phyloP scores from a whole-genome alignment of 2,888 invertebrate species.

The Polylopha cassiicola region DNA sequence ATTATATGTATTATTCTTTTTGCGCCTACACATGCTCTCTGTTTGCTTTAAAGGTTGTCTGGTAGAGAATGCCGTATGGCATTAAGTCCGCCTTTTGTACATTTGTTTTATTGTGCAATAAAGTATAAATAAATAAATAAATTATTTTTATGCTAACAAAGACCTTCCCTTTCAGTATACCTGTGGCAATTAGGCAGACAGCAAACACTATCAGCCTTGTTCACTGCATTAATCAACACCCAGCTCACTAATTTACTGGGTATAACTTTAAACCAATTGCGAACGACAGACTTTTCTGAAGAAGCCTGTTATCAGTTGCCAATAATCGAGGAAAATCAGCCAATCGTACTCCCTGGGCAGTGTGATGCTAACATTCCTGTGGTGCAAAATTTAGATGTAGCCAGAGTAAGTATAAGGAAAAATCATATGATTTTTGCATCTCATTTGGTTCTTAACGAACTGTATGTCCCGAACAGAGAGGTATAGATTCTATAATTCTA shows the following conservation, averaged over 20 bases:
- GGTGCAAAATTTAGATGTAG: slow-evolving; percentile 42
- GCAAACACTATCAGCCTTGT: slow-evolving; percentile 28
- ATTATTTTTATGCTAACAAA: too few relatives aligned
- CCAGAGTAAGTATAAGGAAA: slow-evolving; percentile 37
- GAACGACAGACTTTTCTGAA: slow-evolving; percentile 37
- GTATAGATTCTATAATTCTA: too few relatives aligned
- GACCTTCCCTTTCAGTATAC: slow-evolving; percentile 50
- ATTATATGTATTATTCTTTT: too few relatives aligned
- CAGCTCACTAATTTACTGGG: slow-evolving; percentile 32
- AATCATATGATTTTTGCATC: not conserved
- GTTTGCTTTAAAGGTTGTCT: too few relatives aligned
- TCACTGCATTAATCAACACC: slow-evolving; percentile 34
- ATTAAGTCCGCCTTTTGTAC: too few relatives aligned
- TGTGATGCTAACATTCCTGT: slow-evolving; percentile 45
- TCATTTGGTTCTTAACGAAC: too few relatives aligned
- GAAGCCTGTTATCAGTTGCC: slow-evolving; percentile 48
- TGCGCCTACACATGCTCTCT: too few relatives aligned
- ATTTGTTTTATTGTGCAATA: too few relatives aligned
- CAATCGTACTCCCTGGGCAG: slow-evolving; percentile 50
- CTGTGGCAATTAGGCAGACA: slow-evolving; percentile 50
- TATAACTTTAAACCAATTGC: slow-evolving; percentile 32
- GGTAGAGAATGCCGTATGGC: too few relatives aligned
- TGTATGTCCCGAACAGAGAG: too few relatives aligned
- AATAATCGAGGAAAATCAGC: slow-evolving; percentile 39
- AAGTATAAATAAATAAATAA: too few relatives aligned